Base-by-base conservation (phyloP, 2,797 vertebrate species). In the Myotis findleyi region DNA sequence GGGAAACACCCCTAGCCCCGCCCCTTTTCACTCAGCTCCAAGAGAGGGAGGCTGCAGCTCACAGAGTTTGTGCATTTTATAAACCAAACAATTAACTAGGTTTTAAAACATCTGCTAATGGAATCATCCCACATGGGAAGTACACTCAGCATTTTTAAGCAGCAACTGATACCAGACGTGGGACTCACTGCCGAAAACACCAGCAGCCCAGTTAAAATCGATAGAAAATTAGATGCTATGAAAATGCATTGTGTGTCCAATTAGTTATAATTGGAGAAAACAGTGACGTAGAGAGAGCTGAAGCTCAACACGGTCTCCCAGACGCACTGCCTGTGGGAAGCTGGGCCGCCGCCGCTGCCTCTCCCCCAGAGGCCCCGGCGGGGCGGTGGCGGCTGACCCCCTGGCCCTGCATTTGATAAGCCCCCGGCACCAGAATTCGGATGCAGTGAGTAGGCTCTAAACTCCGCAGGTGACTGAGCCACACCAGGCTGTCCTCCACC, bases 61-160 rank as follows among this genome's bases (percentile, higher is more conserved):
- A 96, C 86, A 85, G 96, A 81, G 79, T 96, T 94, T 76, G 96
- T 89, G 93, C 94, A 36, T 97, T 98, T 98, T 97, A 97, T 12
- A 89, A 95, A 90, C 96, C 95, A 80, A 98, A 98, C 98, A 98
- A 97, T 98, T 97, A 98, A 98, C 94, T 30, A 95, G 96, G 97
- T 97, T 98, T 98, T 97, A 96, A 98, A 98, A 97, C 98, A 98
- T 98, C 98, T 98, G 98, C 98, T 98, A 98, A 97, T 98, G 97
- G 96, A 94, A 95, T 97, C 91, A 93, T 96, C 97, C 97, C 94
- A 25, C 95, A 33, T 36, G 96, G 96, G 95, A 90, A 96, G 97
- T 96, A 55, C 92, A 94, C 97, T 98, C 98, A 98, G 98, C 98
- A 38, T 95, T 98, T 98, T 97, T 79, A 95, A 98, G 95, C 96